Conservation (phyloP, 1,140 invertebrate species). For the Chironomus striatipennis region DNA sequence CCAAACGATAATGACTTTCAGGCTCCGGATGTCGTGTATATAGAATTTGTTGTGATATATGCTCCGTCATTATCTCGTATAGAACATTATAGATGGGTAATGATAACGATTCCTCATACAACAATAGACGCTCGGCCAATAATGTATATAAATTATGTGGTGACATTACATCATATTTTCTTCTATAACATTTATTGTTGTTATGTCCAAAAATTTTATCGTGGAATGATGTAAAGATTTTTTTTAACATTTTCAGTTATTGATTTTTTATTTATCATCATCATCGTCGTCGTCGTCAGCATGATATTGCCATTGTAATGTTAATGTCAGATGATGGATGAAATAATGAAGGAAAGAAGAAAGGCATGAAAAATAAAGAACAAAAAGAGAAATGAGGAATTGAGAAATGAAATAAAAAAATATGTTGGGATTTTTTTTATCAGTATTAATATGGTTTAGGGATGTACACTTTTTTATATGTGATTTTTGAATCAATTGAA, state of each 20-base stretch:
- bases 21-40: constrained; percentile 88
- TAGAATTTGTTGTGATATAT: constrained; percentile 89
- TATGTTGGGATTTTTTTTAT: constrained; percentile 2
- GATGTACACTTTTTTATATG: no score
- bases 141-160: constrained; percentile 96
- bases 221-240: no score
- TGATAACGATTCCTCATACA: constrained; percentile 82
- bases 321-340: not conserved
- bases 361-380: not conserved
- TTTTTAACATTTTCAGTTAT: constrained; percentile 17
- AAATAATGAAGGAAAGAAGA: not conserved
- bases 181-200: constrained; percentile 44
- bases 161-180: constrained; percentile 98
- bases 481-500: no score
- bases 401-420: constrained; percentile 21
- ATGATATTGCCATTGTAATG: constrained; percentile 10
- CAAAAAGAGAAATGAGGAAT: not conserved
- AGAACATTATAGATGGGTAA: constrained; percentile 96
- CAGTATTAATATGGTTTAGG: not conserved
- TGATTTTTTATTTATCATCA: not conserved
- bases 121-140: constrained; percentile 81
- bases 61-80: constrained; percentile 98
- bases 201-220: constrained; percentile 30
- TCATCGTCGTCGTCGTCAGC: constrained; percentile 5
- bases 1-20: constrained; percentile 86